Evolutionary conservation across 2,888 invertebrate species (phyloP), one percentile per base, ranked within the genome.

Genomic region (Nomada goodeniana): DNA sequence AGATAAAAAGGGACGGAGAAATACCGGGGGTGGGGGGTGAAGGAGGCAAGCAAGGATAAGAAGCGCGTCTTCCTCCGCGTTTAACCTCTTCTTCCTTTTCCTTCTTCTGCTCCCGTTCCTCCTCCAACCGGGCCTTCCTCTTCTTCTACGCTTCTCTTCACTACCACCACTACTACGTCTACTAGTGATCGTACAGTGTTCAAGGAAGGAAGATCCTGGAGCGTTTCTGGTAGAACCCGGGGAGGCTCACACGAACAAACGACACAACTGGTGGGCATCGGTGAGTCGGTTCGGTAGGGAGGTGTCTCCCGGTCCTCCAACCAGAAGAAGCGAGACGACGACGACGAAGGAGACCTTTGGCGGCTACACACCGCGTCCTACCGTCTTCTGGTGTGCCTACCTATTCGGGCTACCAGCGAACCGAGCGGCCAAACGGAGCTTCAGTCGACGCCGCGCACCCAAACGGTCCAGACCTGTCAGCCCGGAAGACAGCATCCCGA

Each of bases 361-460:
- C 92, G 91, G 91, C 91, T 87, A 84, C 89, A 92, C 91, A 92
- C 92, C 88, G 91, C 91, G 91, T 92, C 92, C 92, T 93, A 93
- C 93, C 93, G 92, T 92, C 92, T 91, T 92, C 92, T 91, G 91
- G 89, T 89, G 88, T 88, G 89, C 92, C 93, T 93, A 93, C 93
- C 88, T 93, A 93, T 93, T 93, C 93, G 92, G 91, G 91, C 92
- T 92, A 92, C 92, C 93, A 91, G 90, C 91, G 81, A 83, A 86
- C 89, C 88, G 85, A 86, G 85, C 89, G 87, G 89, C 89, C 86
- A 90, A 91, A 89, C 90, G 90, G 88, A 91, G 91, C 91, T 93
- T 93, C 93, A 93, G 93, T 93, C 93, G 92, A 93, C 93, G 93
- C 93, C 93, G 93, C 93, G 93, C 93, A 91, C 90, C 93, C 93